Evolutionary conservation across 2,113 vertebrate species (phyloP), one percentile per base, ranked within the genome.

Genomic region (Talpa occidentalis): DNA sequence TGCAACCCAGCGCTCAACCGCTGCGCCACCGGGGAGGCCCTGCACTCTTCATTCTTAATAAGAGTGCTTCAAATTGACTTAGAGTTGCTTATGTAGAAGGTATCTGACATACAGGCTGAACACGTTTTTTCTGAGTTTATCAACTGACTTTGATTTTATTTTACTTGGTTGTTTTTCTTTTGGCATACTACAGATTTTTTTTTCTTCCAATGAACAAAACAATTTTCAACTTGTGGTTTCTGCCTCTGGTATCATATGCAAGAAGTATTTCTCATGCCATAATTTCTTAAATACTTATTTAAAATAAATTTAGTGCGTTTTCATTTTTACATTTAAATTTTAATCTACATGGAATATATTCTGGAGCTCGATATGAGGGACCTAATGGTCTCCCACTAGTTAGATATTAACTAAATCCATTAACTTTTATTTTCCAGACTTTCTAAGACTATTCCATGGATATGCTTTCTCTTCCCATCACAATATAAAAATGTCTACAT

Each of bases 371-470:
- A 84, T 42, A 56, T 54, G 37, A 92, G 85, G n/a, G 28, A 73
- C 4, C 10, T 87, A 83, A 91, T 59, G 37, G 21, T 35, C 72
- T 87, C 42, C 44, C 64, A 88, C 59, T 62, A 16, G 28, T 81
- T 95, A 89, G 56, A 78, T 35, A 90, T 42, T 82, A 67, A 94
- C 52, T 60, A 82, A 54, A 81, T 92, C 42, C n/a, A 66, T 37
- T 67, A 79, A 70, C 12, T 56, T 67, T 10, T 70, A 32, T 49
- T 83, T 91, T 90, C 59, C 2, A 70, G 69, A 60, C 14, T 69
- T 88, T 73, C 52, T 59, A 73, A 54, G 67, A 44, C 59, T 73
- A 42, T 78, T 89, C 52, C 66, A 44, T 64, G 64, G 83, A 3
- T 24, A n/a, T 8, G 19, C 52, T 88, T 56, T 81, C 42, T 64